phyloP scores from a whole-genome alignment of 2,797 vertebrate species.

The Lepus townsendii region DNA sequence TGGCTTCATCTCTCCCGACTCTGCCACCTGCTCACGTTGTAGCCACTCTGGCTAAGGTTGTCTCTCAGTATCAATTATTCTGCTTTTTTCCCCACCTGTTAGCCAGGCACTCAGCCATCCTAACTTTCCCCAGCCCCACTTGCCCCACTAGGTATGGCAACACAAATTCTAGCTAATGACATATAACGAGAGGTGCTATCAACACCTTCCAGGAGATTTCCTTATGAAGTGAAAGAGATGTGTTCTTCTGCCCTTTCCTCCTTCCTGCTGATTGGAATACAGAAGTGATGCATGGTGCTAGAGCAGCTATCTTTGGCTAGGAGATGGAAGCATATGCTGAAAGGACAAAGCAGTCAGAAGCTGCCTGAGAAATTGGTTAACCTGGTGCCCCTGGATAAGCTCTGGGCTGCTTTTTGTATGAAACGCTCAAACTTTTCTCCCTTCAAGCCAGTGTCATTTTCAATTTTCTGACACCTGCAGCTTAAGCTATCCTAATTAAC shows the following conservation, averaged over 20 bases:
- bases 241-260: background rate
- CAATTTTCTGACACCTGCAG: conserved; percentile 15
- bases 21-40: background rate
- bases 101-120: background rate
- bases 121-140: background rate
- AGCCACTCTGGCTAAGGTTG: background rate
- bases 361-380: background rate
- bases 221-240: background rate
- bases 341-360: background rate
- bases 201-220: background rate
- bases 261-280: background rate
- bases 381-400: background rate
- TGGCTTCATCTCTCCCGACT: background rate
- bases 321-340: background rate
- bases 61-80: background rate
- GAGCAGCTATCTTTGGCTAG: background rate
- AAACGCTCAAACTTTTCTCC: conserved; percentile 25
- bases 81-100: background rate
- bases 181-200: background rate
- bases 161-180: conserved; percentile 5
- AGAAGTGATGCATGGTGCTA: background rate
- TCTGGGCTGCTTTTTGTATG: background rate
- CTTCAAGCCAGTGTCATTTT: background rate
- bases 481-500: background rate
- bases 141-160: background rate